phyloP scores from a whole-genome alignment of 2,797 vertebrate genomes.

The Alca torda region DNA sequence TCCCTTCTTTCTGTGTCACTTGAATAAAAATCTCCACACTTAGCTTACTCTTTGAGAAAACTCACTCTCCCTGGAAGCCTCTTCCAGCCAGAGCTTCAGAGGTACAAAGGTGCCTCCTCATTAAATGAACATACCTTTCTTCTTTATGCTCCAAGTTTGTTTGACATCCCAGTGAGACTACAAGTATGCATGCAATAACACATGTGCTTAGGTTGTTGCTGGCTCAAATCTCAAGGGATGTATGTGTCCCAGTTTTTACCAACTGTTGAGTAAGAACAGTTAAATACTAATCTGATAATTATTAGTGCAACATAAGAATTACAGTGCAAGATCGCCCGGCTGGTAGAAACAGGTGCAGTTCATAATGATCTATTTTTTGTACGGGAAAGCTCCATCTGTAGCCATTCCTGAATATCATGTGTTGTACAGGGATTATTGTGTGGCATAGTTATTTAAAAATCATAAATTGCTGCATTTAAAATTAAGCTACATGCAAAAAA shows the following conservation, averaged over 20 bases:
- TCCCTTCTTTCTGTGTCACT: background rate
- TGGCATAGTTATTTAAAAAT: background rate
- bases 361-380: background rate
- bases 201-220: background rate
- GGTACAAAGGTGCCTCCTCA: background rate
- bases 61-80: background rate
- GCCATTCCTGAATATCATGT: background rate
- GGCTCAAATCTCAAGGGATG: background rate
- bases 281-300: constrained; percentile 13
- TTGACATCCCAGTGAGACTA: background rate
- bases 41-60: background rate
- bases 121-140: background rate
- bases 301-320: background rate
- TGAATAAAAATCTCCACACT: background rate
- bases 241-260: background rate
- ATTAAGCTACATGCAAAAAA: background rate
- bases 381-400: background rate
- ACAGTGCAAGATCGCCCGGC: background rate
- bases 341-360: background rate
- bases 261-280: background rate
- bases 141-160: background rate
- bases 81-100: background rate
- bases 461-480: background rate
- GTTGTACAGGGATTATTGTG: background rate
- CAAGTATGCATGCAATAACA: background rate